Evolutionary conservation across 92 coral and sea anemone species (phyloP).

Genomic region (Bergia puertoricense): DNA sequence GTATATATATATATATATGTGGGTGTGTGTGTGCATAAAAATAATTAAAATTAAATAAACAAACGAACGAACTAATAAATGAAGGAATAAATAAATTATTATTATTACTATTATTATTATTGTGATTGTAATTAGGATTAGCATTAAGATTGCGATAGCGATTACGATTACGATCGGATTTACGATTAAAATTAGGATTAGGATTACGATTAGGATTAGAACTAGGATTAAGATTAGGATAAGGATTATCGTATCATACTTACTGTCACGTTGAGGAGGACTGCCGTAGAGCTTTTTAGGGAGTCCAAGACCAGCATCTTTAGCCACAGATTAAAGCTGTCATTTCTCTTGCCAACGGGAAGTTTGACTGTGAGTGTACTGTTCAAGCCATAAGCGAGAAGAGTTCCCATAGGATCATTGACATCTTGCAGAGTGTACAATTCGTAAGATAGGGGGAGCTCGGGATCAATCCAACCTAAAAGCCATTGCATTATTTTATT

Average conservation of each 20-base stretch:
- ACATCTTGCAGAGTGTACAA: background rate
- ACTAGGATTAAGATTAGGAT: too few relatives aligned
- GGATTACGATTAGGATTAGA: too few relatives aligned
- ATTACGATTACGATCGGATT: too few relatives aligned
- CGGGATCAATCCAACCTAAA: constrained; percentile 4
- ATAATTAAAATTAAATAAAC: too few relatives aligned
- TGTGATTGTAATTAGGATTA: too few relatives aligned
- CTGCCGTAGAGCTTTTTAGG: background rate
- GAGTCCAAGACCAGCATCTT: constrained; percentile 9
- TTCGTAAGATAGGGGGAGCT: constrained; percentile 16
- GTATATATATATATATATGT: too few relatives aligned
- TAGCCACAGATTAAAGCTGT: background rate
- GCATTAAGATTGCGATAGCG: too few relatives aligned
- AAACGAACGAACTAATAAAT: too few relatives aligned
- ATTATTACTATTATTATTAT: too few relatives aligned
- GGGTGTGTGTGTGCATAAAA: background rate
- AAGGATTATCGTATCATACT: background rate
- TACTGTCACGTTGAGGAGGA: constrained; percentile 21
- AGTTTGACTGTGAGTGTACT: background rate
- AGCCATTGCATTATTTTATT: too few relatives aligned
- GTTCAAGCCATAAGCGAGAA: background rate
- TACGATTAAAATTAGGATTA: too few relatives aligned
- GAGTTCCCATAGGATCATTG: constrained; percentile 7
- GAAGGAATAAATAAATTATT: background rate
- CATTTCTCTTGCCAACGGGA: background rate